Evolutionary conservation across 35 echinoderm and acorn worm species (phyloP), one percentile per base, ranked within the genome.

Genomic region (Apostichopus californicus): DNA sequence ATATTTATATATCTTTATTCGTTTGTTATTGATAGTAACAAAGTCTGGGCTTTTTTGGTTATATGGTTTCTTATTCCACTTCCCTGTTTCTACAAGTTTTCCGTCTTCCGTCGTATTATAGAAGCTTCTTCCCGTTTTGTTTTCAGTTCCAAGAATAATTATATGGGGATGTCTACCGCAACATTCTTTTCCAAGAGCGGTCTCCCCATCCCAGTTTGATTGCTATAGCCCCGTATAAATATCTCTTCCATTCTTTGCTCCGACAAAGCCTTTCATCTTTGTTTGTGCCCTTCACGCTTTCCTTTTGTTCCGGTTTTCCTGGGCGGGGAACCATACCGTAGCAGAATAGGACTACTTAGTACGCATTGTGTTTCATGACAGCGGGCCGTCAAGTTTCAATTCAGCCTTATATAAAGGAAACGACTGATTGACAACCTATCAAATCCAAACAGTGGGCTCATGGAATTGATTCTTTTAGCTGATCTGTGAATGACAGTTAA

Each of bases 401-500:
- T 57, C 21, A 58, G 17, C 54, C 81, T 5, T 59, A 58, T 55
- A 58, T 55, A 85, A 85, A 58, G 23, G 22, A 85, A 85, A 85
- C 81, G 81, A 55, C 54, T 85, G 81, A 85, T 85, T 85, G 81
- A 85, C 81, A 60, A 7, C 81, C 81, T 60, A 85, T 85, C 54
- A 57, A 23, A 85, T 21, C 55, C 34, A 59, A 85, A 23, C 81
- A 21, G 81, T n/a, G 17, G 54, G 25, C 57, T 6, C 54, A 1
- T 14, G 15, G 56, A n/a, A 85, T 85, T 85, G 81, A 85, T 85
- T 21, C 55, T 20, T 85, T 85, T 59, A 59, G 23, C 7, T 18
- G 55, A n/a, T 59, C 11, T 83, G 22, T 83, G 80, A 83, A 17
- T 83, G 80, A 83, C 52, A 83, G 52, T 17, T 17, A 55, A 53